Evolutionary conservation across 2,797 vertebrate genomes (phyloP).

Genomic region (Darevskia mixta): DNA sequence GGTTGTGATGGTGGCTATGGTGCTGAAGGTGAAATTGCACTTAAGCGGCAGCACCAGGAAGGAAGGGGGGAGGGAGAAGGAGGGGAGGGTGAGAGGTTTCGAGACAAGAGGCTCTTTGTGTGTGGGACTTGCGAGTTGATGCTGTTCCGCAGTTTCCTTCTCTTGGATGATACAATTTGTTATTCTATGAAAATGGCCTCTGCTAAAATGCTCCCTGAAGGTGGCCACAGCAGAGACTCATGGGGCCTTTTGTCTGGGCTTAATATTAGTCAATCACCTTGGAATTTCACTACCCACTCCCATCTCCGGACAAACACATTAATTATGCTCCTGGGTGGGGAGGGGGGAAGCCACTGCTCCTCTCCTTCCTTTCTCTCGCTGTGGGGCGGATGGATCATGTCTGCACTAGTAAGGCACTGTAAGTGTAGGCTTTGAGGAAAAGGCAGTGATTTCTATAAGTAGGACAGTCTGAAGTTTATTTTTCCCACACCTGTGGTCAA

Average conservation of each 20-base stretch:
- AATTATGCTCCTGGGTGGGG: not conserved
- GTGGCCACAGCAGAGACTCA: not conserved
- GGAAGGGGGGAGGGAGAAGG: conserved; percentile 14
- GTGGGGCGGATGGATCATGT: not conserved
- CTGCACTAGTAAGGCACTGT: not conserved
- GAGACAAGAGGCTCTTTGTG: conserved; percentile 71
- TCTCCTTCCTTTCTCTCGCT: not conserved
- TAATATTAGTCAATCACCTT: not conserved
- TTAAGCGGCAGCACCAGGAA: conserved; percentile 44
- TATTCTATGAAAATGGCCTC: conserved; percentile 70
- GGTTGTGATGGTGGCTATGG: conserved; percentile 25
- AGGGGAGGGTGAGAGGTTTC: not conserved
- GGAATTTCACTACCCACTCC: not conserved
- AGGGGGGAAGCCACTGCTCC: fast-evolving
- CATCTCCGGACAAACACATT: not conserved
- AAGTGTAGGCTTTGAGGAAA: conserved; percentile 10
- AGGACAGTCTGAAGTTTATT: fast-evolving
- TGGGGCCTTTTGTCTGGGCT: conserved; percentile 33
- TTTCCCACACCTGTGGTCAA: not conserved
- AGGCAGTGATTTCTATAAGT: not conserved
- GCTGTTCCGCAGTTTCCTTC: conserved; percentile 69
- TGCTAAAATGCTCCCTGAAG: conserved; percentile 30
- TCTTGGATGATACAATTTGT: conserved; percentile 74
- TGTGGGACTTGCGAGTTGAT: conserved; percentile 32
- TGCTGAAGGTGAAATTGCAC: conserved; percentile 46